Evolutionary conservation across 2,113 vertebrate genomes (phyloP).

Genomic region (Indri indri): DNA sequence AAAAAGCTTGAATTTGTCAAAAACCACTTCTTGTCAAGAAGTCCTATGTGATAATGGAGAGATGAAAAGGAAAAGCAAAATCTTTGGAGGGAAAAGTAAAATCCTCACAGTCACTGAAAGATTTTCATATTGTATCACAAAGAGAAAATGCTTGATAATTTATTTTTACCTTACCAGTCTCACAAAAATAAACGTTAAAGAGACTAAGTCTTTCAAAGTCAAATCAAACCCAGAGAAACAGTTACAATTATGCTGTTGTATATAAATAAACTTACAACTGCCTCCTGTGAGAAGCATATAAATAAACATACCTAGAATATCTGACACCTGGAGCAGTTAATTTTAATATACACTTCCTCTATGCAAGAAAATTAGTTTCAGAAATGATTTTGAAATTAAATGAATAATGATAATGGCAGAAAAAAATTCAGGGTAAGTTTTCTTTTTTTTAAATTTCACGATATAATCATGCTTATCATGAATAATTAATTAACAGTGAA

Average conservation of each 20-base stretch:
- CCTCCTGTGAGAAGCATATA: neutral
- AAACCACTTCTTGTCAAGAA: neutral
- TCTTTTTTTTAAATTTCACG: conserved; percentile 21
- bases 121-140: neutral
- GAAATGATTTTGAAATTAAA: conserved; percentile 30
- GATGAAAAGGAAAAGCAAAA: neutral
- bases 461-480: neutral
- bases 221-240: neutral
- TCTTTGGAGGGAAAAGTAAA: neutral
- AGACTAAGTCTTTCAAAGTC: neutral
- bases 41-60: neutral
- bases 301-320: neutral
- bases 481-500: neutral
- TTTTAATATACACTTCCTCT: neutral
- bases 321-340: neutral
- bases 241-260: neutral
- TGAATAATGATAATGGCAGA: neutral
- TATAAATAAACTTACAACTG: conserved; percentile 23
- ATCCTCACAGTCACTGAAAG: neutral
- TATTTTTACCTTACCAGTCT: neutral
- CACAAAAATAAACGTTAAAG: neutral
- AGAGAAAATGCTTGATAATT: neutral
- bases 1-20: neutral
- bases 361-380: neutral
- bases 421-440: neutral